Evolutionary conservation across 2,113 vertebrate genomes (phyloP).

Genomic region (Vicugna pacos): DNA sequence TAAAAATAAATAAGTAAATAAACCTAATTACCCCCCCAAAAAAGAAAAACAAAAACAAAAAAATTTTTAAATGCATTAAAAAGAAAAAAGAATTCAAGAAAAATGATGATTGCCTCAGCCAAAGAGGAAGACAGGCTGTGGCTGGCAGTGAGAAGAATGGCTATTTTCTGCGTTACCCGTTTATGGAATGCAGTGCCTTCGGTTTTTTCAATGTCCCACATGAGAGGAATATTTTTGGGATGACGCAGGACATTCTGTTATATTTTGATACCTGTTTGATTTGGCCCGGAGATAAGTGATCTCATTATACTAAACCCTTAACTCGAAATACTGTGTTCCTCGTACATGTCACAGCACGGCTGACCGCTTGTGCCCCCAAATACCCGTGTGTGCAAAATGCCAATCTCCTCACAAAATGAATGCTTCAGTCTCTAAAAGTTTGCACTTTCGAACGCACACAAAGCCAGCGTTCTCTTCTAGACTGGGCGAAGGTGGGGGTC

Average conservation of each 20-base stretch:
- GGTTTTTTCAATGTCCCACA: background rate
- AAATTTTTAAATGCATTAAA: too few species aligned
- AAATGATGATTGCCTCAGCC: background rate
- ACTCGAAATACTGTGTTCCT: background rate
- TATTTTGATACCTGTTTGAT: background rate
- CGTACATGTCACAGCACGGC: background rate
- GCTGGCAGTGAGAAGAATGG: background rate
- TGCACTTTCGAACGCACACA: background rate
- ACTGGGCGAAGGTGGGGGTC: rapidly evolving
- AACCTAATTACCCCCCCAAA: too few species aligned
- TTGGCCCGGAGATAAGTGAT: background rate
- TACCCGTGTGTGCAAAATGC: background rate
- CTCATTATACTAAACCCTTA: background rate
- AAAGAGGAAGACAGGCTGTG: background rate
- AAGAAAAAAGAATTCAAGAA: too few species aligned
- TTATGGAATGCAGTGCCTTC: background rate
- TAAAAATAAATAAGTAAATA: too few species aligned
- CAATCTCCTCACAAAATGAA: background rate
- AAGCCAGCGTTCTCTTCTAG: background rate
- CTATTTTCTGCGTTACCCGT: background rate
- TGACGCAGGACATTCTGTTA: background rate
- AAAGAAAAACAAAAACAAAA: too few species aligned
- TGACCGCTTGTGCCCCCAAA: background rate
- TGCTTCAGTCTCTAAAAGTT: background rate
- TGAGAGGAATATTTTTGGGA: background rate